Conservation (phyloP, 2,888 invertebrate species). For the Hoplodrina blanda region DNA sequence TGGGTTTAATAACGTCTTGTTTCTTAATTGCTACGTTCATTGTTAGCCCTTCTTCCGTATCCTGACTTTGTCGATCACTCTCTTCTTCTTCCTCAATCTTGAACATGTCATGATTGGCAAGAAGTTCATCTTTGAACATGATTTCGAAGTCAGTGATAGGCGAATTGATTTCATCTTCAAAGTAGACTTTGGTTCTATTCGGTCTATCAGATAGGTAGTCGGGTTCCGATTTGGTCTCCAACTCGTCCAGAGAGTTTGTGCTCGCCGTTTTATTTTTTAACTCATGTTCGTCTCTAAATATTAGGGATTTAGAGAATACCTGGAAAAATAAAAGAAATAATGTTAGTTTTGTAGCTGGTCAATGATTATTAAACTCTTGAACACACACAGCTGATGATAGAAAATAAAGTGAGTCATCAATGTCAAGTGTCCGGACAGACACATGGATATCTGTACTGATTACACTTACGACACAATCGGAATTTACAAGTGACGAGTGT, state of each 20-base stretch:
- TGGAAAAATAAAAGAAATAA: constrained; percentile 67
- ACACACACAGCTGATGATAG: neutral
- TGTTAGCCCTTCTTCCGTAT: constrained; percentile 84
- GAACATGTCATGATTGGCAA: constrained; percentile 83
- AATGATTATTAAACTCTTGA: neutral
- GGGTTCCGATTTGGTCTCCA: constrained; percentile 87
- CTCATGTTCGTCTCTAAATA: constrained; percentile 87
- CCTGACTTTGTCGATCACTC: constrained; percentile 79
- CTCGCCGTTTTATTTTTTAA: constrained; percentile 77
- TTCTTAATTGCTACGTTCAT: constrained; percentile 85
- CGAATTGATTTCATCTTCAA: constrained; percentile 88
- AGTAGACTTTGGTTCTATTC: constrained; percentile 87
- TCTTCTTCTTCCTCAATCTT: constrained; percentile 89
- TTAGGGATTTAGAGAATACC: constrained; percentile 89
- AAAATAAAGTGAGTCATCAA: neutral
- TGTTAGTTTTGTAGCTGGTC: neutral
- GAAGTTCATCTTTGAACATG: constrained; percentile 89
- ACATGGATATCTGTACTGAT: too few species aligned
- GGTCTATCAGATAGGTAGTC: constrained; percentile 84
- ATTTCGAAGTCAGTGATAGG: constrained; percentile 89
- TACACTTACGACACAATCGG: too few species aligned
- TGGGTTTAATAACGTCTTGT: constrained; percentile 86
- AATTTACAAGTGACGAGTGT: neutral
- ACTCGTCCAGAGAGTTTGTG: constrained; percentile 79
- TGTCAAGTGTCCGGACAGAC: neutral